Percentiles rank a stretch among this genome's conserved stretches.
These are phyloP conservation scores for Enteromius mattozi DNA, from an alignment of 2,797 vertebrate species.

Conservation along the genomic window DNA sequence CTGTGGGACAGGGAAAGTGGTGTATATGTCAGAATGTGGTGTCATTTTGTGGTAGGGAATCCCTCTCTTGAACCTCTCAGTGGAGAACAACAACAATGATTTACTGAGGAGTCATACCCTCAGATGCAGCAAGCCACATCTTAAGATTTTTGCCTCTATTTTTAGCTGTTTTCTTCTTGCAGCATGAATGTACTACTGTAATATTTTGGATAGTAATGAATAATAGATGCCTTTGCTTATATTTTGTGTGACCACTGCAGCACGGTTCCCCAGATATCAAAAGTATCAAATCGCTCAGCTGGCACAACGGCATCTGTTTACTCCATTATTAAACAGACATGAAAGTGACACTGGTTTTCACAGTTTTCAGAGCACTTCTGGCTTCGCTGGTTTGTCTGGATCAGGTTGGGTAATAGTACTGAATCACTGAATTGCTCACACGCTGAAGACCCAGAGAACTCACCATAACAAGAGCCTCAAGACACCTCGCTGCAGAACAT, in stretches of 20 bases:
- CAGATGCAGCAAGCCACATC: background rate
- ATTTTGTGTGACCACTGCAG: constrained; percentile 13
- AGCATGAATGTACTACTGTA: constrained; percentile 8
- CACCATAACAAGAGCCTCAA: constrained; percentile 12
- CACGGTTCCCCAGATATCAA: constrained; percentile 17
- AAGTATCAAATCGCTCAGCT: constrained; percentile 7
- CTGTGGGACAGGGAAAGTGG: constrained; percentile 25
- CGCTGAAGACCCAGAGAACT: background rate
- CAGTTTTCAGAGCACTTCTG: constrained; percentile 2
- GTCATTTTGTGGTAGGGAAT: constrained; percentile 40
- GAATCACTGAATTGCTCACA: background rate
- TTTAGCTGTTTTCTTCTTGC: constrained; percentile 15
- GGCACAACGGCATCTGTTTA: constrained; percentile 25
- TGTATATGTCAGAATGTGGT: constrained; percentile 38
- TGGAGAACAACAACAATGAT: constrained; percentile 42
- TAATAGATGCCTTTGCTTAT: constrained; percentile 13
- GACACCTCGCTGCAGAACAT: background rate
- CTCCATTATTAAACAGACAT: constrained; percentile 22
- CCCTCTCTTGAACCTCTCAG: constrained; percentile 18
- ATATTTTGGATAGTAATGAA: constrained; percentile 17
- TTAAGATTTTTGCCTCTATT: constrained; percentile 13
- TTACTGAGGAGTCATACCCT: constrained; percentile 22
- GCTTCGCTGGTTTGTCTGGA: constrained; percentile 47
- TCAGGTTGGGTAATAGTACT: constrained; percentile 59
- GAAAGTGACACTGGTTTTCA: constrained; percentile 10